Evolutionary conservation across 2,888 invertebrate species (phyloP).

Genomic region (Melipona bicolor): DNA sequence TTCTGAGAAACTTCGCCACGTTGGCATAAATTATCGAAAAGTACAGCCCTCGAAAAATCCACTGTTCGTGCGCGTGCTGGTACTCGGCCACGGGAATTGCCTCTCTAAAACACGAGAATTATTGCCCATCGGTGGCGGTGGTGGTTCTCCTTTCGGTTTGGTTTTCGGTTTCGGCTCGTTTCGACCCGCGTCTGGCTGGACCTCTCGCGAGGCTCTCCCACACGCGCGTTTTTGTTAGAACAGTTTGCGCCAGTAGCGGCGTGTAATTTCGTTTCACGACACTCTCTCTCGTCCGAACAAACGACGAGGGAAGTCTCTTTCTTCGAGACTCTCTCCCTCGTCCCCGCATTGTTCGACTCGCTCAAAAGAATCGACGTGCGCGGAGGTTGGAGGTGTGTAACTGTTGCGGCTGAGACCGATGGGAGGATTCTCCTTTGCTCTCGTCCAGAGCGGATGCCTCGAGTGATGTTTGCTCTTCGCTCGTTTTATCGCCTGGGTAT

Average conservation of each 20-base stretch:
- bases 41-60: conserved; percentile 67
- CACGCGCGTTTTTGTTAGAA: conserved; percentile 19
- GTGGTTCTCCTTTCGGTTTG: conserved; percentile 24
- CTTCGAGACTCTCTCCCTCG: not conserved
- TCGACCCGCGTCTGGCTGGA: not conserved
- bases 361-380: not conserved
- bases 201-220: conserved; percentile 9
- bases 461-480: not conserved
- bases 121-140: conserved; percentile 46
- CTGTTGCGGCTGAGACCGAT: not conserved
- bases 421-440: not conserved
- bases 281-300: conserved; percentile 20
- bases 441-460: not conserved
- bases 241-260: conserved; percentile 8
- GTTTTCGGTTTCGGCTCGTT: conserved; percentile 1
- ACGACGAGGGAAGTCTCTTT: not conserved
- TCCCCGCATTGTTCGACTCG: not conserved
- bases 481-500: not conserved
- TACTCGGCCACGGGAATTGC: conserved; percentile 61
- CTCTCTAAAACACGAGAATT: conserved; percentile 71
- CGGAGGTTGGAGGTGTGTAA: conserved; percentile 18
- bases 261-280: conserved; percentile 44
- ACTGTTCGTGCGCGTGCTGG: conserved; percentile 52
- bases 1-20: conserved; percentile 62
- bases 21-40: conserved; percentile 72